Percentiles rank a stretch among this genome's conserved stretches.
Evolutionary conservation across 2,888 invertebrate genomes (phyloP).

Genomic region (Tanaodytes sp.): DNA sequence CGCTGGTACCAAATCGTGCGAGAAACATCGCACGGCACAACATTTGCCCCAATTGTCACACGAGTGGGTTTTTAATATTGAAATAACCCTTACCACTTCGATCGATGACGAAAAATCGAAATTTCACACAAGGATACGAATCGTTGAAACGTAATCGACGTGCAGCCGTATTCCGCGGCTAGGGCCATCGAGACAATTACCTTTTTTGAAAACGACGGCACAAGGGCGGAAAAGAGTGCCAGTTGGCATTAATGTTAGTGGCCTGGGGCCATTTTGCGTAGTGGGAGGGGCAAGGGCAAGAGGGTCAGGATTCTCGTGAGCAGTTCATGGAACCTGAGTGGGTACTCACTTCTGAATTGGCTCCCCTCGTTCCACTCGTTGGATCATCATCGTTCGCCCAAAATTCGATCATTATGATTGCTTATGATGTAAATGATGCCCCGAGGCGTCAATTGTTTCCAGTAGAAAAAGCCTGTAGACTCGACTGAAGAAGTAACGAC

Average conservation of each 20-base stretch:
- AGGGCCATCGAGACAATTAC: constrained; percentile 61
- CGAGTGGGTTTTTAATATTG: constrained; percentile 49
- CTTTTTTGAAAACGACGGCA: constrained; percentile 58
- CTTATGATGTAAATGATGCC: constrained; percentile 78
- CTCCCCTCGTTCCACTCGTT: constrained; percentile 72
- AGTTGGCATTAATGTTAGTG: constrained; percentile 67
- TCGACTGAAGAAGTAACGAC: constrained; percentile 25
- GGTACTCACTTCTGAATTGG: constrained; percentile 72
- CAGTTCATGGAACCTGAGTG: constrained; percentile 68
- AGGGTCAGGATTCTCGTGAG: constrained; percentile 54
- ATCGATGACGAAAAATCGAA: constrained; percentile 27
- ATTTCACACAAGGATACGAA: too few relatives aligned
- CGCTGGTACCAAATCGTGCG: too few relatives aligned
- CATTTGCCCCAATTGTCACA: too few relatives aligned
- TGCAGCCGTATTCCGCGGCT: too few relatives aligned
- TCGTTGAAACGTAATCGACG: too few relatives aligned
- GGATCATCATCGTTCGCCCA: constrained; percentile 72
- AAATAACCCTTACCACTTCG: constrained; percentile 53
- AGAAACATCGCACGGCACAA: background rate
- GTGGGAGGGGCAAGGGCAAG: constrained; percentile 56
- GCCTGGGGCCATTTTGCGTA: constrained; percentile 65
- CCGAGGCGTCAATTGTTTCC: constrained; percentile 74
- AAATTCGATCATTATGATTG: constrained; percentile 74
- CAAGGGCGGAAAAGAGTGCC: constrained; percentile 58
- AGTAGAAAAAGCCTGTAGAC: constrained; percentile 47